A percentile compares a stretch with the other conserved stretches of the same genome.
Conservation (phyloP, 2,113 vertebrate species). For the Sylvia atricapilla region DNA sequence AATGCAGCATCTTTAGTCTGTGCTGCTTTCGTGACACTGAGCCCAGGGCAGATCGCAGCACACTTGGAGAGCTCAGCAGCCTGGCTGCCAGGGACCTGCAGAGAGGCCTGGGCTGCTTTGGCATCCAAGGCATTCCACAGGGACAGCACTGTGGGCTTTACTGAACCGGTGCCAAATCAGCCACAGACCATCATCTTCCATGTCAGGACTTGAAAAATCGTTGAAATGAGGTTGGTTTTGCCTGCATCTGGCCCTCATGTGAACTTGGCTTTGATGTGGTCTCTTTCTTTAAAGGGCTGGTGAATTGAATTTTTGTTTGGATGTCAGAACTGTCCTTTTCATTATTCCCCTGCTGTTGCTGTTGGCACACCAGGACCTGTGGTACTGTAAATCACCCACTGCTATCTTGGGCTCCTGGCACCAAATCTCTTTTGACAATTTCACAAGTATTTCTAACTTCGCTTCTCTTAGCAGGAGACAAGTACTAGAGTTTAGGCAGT, state of each 20-base stretch:
- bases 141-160: background rate
- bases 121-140: background rate
- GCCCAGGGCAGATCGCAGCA: rapidly evolving
- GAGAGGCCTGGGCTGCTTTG: background rate
- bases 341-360: background rate
- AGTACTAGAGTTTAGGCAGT: background rate
- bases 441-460: background rate
- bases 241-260: background rate
- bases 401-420: background rate
- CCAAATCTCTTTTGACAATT: background rate
- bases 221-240: background rate
- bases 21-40: background rate
- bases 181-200: background rate
- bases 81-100: background rate
- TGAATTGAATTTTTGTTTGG: background rate
- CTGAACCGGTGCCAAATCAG: background rate
- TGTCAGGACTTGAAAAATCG: background rate
- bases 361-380: background rate
- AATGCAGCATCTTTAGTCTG: rapidly evolving
- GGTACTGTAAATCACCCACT: background rate
- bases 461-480: background rate
- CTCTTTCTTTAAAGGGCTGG: background rate
- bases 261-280: constrained; percentile 5
- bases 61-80: rapidly evolving
- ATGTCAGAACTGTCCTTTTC: background rate